Percentiles rank a stretch among this genome's conserved stretches.
Evolutionary conservation across 2,888 invertebrate species (phyloP).

Genomic region (Pycnomerus fuliginosus): DNA sequence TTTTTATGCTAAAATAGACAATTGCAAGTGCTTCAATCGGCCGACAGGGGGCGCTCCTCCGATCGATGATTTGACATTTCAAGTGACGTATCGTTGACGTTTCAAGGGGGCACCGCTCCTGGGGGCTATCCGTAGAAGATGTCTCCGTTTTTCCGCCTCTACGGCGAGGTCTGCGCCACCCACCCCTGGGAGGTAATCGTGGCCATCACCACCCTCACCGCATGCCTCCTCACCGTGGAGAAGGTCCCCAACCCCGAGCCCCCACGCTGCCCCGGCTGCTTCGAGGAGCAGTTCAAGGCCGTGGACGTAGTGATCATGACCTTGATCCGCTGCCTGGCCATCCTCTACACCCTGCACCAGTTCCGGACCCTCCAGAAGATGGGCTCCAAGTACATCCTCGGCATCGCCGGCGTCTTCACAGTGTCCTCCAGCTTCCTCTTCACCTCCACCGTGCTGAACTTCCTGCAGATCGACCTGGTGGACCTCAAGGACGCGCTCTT

Average conservation of each 20-base stretch:
- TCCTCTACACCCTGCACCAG: slow-evolving; percentile 90
- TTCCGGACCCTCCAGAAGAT: slow-evolving; percentile 83
- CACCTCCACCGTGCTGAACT: slow-evolving; percentile 85
- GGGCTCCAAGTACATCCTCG: slow-evolving; percentile 81
- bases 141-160: slow-evolving; percentile 69
- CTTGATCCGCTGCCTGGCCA: slow-evolving; percentile 82
- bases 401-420: slow-evolving; percentile 87
- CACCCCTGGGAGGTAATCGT: slow-evolving; percentile 95
- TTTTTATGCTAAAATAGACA: no score
- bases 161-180: slow-evolving; percentile 86
- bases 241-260: slow-evolving; percentile 32
- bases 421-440: slow-evolving; percentile 92
- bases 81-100: no score
- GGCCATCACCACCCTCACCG: slow-evolving; percentile 74
- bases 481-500: slow-evolving; percentile 91
- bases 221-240: slow-evolving; percentile 76
- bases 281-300: slow-evolving; percentile 68
- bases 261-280: slow-evolving; percentile 33
- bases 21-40: no score
- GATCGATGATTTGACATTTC: no score
- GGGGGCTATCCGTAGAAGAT: slow-evolving; percentile 22
- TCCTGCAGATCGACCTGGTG: slow-evolving; percentile 80
- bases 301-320: slow-evolving; percentile 89
- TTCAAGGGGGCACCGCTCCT: no score
- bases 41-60: no score